A percentile compares a stretch with the other conserved stretches of the same genome.
Conservation (phyloP, 2,888 invertebrate species). For the Hoplodrina ambigua region DNA sequence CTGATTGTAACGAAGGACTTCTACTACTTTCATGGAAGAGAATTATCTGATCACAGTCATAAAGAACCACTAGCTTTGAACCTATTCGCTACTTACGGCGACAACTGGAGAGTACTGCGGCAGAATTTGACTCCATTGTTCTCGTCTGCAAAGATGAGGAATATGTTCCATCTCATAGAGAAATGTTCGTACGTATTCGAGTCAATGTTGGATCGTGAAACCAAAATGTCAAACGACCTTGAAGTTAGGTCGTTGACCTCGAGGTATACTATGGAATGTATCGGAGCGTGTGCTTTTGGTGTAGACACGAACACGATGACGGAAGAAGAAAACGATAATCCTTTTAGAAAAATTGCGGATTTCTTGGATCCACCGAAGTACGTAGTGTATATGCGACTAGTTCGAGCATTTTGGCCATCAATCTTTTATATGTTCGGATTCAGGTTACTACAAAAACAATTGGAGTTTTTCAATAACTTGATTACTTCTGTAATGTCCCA, state of each 20-base stretch:
- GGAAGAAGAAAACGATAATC: conserved; percentile 30
- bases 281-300: conserved; percentile 49
- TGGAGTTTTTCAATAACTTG: conserved; percentile 52
- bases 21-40: conserved; percentile 70
- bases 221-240: conserved; percentile 27
- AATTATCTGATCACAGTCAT: conserved; percentile 60
- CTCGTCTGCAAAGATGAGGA: conserved; percentile 63
- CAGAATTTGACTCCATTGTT: conserved; percentile 65
- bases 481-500: conserved; percentile 51
- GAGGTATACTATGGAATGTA: conserved; percentile 62
- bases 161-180: conserved; percentile 63
- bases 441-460: conserved; percentile 23
- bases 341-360: conserved; percentile 15
- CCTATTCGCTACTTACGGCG: conserved; percentile 54
- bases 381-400: background rate
- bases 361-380: conserved; percentile 22
- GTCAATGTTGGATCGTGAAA: conserved; percentile 51
- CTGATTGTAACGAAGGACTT: conserved; percentile 72
- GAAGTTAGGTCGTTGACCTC: conserved; percentile 44
- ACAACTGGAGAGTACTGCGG: conserved; percentile 61
- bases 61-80: conserved; percentile 52
- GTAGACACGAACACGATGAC: conserved; percentile 50
- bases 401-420: conserved; percentile 45
- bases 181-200: conserved; percentile 54
- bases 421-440: conserved; percentile 40